Base-by-base conservation (phyloP, 2,113 vertebrate genomes). In the Diadophis punctatus region DNA sequence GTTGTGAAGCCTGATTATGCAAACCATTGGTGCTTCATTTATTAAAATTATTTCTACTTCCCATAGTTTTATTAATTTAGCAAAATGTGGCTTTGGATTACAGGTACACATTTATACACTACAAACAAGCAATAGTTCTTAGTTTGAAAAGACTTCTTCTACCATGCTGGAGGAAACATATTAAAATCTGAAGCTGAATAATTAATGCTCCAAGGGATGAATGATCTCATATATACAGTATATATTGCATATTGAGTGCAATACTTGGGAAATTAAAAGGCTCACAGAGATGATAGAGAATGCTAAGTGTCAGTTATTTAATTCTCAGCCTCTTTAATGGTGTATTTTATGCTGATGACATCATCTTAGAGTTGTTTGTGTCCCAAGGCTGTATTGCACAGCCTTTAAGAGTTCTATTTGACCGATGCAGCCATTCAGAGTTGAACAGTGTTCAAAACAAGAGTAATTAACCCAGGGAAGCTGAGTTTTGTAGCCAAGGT, bases 131-230 rank as follows among this genome's bases (percentile, higher is more conserved):
- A 53, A 8, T 87, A 22, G 3, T 91, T 94, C 20, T 87, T 95
- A 0, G 49, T 51, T 93, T 90, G 90, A 90, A 27, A 68, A 55
- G 49, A 2, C 1, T 4, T 46, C 7, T 68, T 93, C 46, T 85
- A 16, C 22, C n/a, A 14, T 11, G 91, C 1, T 80, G 91, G 90
- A 86, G 90, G 52, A 92, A 95, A 87, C 94, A 94, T 93, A 2
- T 95, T 94, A 94, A 91, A 93, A 22, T 92, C 87, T 85, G n/a
- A 80, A 91, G 91, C 90, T 88, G 68, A 94, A 88, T 89, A 93
- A 93, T 92, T 95, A 94, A 93, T 91, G 93, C 86, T 96, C 89
- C 74, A 0, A 68, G 88, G 91, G 89, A 93, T 89, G 80, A 68
- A 95, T 1, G 52, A 88, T 87, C 92, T 55, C 8, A 53, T 88